Evolutionary conservation across 2,888 invertebrate genomes (phyloP).

Genomic region (Apamea crenata): DNA sequence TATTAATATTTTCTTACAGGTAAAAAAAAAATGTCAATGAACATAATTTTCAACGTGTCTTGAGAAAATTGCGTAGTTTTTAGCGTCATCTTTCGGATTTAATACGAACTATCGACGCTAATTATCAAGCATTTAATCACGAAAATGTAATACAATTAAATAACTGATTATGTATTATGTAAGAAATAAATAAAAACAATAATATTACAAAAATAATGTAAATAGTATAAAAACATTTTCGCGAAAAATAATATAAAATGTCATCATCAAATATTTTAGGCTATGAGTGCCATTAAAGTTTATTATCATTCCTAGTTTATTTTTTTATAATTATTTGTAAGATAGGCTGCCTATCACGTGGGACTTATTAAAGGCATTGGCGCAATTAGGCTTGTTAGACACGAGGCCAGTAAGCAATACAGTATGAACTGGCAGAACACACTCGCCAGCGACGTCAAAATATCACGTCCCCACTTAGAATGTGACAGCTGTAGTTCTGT

Average conservation of each 20-base stretch:
- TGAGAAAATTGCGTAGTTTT: conserved; percentile 12
- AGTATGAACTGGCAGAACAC: neutral
- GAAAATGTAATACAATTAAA: conserved; percentile 32
- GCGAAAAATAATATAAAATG: conserved; percentile 32
- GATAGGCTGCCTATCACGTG: conserved; percentile 42
- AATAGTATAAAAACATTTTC: conserved; percentile 53
- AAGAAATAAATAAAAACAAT: conserved; percentile 25
- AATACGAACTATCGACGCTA: conserved; percentile 1
- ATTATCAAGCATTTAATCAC: conserved; percentile 30
- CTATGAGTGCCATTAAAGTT: conserved; percentile 88
- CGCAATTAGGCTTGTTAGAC: neutral
- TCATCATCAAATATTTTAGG: conserved; percentile 82
- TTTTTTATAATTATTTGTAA: conserved; percentile 65
- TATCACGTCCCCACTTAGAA: neutral
- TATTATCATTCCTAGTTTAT: conserved; percentile 78
- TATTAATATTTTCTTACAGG: conserved; percentile 31
- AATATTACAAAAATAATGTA: conserved; percentile 51
- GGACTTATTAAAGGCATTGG: conserved; percentile 9
- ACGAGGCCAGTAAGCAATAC: conserved; percentile 21
- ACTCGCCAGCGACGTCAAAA: neutral
- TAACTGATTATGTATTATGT: conserved; percentile 27
- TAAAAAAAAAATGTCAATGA: conserved; percentile 25
- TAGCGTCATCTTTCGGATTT: conserved; percentile 34
- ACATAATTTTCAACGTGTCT: neutral
- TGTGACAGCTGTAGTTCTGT: neutral